Base-by-base conservation (phyloP, 2,797 vertebrate genomes). In the Channa striata region DNA sequence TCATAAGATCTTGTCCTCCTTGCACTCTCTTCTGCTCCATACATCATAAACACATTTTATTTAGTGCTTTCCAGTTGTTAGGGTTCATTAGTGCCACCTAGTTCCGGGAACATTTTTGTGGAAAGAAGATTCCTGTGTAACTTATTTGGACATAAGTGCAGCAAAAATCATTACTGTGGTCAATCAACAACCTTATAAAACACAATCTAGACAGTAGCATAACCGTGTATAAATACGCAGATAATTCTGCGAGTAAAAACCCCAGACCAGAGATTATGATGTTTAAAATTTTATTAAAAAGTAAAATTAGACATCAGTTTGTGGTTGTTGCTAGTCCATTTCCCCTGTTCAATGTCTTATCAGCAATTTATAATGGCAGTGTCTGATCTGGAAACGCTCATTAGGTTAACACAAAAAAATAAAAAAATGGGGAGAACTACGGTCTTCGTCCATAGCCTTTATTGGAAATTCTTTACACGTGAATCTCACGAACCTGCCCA, bases 221-320 rank as follows among this genome's bases (percentile, higher is more conserved):
- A n/a, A n/a, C n/a, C n/a, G n/a, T 6, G 8, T 44, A 21, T 52
- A 42, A 59, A 57, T 30, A 33, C 25, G 20, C 59, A 59, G 30
- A 44, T 46, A 47, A 60, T 57, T 62, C 50, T 10, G n/a, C n/a
- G 40, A 82, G n/a, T 53, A 80, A 77, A 65, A 21, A 87, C 54
- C 47, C 56, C 43, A 83, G 69, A 72, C 43, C 63, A 75, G 49
- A 65, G 53, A 81, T 59, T 63, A 72, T 75, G 72, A 39, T 23
- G 69, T 84, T 90, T 74, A 58, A 86, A 58, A 72, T 92, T 93
- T 93, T 92, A 93, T 92, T 93, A 83, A 88, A 94, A 92, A 89
- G 79, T 80, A 79, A 86, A 83, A 77, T 64, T 78, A 78, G 73
- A 89, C 88, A 87, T 74, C 60, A 68, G 59, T 80, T 52, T 43